Evolutionary conservation across 2,888 invertebrate species (phyloP).

Genomic region (Synergus japonicus): DNA sequence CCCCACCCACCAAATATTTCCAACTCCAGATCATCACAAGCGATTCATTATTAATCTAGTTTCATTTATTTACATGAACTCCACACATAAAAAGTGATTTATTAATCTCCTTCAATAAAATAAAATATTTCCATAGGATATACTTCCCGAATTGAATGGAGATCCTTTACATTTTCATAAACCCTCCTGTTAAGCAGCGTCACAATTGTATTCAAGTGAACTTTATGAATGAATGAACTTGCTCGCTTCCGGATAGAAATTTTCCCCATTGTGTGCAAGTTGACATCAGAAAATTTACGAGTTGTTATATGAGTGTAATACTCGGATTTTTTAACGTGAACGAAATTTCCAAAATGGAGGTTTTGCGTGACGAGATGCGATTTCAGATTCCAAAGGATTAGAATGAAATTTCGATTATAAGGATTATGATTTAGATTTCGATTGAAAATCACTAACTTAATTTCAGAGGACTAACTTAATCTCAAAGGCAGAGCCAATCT

Average conservation of each 20-base stretch:
- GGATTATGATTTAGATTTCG: no score
- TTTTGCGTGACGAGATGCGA: background rate
- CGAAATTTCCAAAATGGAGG: background rate
- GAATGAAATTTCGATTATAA: no score
- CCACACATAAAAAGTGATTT: no score
- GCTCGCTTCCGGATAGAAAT: constrained; percentile 15
- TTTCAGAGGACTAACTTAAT: background rate
- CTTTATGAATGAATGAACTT: constrained; percentile 25
- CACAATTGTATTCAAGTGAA: constrained; percentile 29
- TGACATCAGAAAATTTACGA: constrained; percentile 22
- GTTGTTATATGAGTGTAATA: constrained; percentile 10
- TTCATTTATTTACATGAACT: background rate
- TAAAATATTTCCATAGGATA: background rate
- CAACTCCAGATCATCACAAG: background rate
- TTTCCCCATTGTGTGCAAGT: constrained; percentile 5
- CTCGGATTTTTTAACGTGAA: constrained; percentile 3
- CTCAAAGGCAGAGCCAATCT: constrained; percentile 49
- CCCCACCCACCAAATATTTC: background rate
- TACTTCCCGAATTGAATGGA: background rate
- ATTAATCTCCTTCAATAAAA: background rate
- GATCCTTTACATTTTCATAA: background rate
- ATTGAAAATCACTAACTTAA: background rate
- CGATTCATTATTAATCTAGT: background rate
- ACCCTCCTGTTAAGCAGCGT: background rate
- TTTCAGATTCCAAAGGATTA: background rate